These are phyloP conservation scores for Lepisosteus osseus DNA, from an alignment of 2,113 vertebrate species.

Conservation along the genomic window DNA sequence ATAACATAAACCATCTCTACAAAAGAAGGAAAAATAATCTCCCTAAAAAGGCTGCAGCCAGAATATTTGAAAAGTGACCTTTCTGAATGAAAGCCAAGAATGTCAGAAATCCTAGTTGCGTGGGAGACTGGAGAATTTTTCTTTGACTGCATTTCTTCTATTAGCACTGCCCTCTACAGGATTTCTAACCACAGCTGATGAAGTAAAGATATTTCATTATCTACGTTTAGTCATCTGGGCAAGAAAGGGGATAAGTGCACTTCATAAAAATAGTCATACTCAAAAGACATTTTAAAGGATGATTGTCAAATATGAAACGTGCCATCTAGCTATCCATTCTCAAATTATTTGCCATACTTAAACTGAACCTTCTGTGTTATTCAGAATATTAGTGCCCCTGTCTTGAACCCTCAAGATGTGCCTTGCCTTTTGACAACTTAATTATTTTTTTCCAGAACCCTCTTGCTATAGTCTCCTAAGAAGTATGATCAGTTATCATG, in stretches of 20 bases:
- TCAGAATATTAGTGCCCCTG: no score
- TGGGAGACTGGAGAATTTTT: constrained; percentile 48
- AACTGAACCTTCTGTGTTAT: no score
- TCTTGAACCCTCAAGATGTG: no score
- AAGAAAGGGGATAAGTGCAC: constrained; percentile 21
- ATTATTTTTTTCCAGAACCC: no score
- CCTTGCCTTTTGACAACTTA: no score
- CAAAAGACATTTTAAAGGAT: no score
- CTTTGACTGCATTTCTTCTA: constrained; percentile 31
- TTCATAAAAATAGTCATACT: no score
- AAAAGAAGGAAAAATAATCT: constrained; percentile 22
- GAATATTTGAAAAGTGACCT: constrained; percentile 66
- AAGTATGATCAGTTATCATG: no score
- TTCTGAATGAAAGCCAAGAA: constrained; percentile 65
- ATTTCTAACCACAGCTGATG: constrained; percentile 55
- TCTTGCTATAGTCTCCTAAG: no score
- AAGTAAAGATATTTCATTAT: constrained; percentile 62
- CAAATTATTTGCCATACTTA: no score
- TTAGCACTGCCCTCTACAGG: constrained; percentile 74
- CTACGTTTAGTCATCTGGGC: constrained; percentile 47
- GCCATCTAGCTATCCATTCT: no score
- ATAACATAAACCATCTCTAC: constrained; percentile 54
- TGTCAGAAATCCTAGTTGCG: constrained; percentile 66
- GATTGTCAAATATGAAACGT: no score
- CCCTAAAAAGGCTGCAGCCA: constrained; percentile 46